Evolutionary conservation across 2,797 vertebrate genomes (phyloP), one percentile per base, ranked within the genome.

Genomic region (Cynodonichthys magdalenae): DNA sequence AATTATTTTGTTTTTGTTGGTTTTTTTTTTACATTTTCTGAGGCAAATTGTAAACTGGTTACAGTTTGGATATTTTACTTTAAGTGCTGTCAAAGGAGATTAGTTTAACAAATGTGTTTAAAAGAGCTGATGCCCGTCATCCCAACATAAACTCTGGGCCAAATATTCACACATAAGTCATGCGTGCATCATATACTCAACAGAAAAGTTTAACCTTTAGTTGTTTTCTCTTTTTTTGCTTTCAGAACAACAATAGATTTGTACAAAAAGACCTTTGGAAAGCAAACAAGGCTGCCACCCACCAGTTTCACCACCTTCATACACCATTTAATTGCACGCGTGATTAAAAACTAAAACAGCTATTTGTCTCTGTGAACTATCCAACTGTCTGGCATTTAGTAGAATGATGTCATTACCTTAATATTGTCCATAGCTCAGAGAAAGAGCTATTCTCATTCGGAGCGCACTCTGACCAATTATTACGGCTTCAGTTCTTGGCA

Each of bases 361-460:
- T 56, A 80, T 88, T 86, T 82, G 79, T 89, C 82, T 73, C 69
- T 51, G 66, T 85, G 88, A 89, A 82, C 75, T 82, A 86, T 88
- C 87, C 84, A 87, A 90, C 86, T 90, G 85, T 87, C 72, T 87
- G 80, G 76, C 86, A 84, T 90, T 91, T 86, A 82, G 74, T 46
- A 66, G 73, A 83, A 84, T 85, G 71, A 53, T 81, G 69, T 85
- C 79, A 89, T 92, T 90, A 90, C 76, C 74, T 72, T 86, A 87
- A 87, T 86, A 86, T 50, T 86, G 76, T 80, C 81, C 75, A 83
- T 63, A 77, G 70, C 81, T 85, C 71, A 60, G 79, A 75, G 42
- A 39, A 68, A 79, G 70, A 79, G 64, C 66, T 45, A 77, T 88
- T 89, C 29, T 75, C 50, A 83, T 89, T 88, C 74, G 58, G 48